Conservation (phyloP, 1,140 invertebrate genomes). For the Euwallacea similis region DNA sequence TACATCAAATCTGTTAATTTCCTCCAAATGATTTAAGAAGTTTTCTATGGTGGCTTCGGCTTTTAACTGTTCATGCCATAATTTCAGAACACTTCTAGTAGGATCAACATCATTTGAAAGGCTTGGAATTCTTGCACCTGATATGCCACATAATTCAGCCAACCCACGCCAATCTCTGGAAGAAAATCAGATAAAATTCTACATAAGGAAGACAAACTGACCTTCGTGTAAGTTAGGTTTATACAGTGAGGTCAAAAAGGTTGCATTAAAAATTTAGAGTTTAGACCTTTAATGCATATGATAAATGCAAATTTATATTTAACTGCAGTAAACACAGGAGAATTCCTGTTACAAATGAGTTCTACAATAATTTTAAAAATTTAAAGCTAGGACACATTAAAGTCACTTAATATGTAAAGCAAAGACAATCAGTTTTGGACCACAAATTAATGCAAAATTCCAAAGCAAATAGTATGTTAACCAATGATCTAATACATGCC, state of each 20-base stretch:
- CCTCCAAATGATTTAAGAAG: constrained; percentile 58
- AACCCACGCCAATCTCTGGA: constrained; percentile 70
- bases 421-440: no score
- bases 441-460: no score
- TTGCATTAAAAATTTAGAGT: background rate
- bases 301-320: background rate
- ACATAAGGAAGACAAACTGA: background rate
- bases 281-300: background rate
- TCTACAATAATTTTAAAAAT: background rate
- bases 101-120: constrained; percentile 58
- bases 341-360: background rate
- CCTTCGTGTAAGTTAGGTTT: background rate
- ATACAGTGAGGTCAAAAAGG: background rate
- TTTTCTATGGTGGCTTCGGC: constrained; percentile 56
- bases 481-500: no score
- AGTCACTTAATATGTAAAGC: no score
- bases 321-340: background rate
- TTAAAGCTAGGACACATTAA: no score
- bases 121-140: constrained; percentile 55
- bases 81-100: constrained; percentile 57
- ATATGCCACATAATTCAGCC: constrained; percentile 59
- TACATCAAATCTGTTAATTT: constrained; percentile 69
- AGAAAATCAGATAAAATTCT: constrained; percentile 30
- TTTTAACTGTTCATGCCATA: constrained; percentile 55
- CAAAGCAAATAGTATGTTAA: no score